These are phyloP conservation scores for Chelonia mydas DNA, from an alignment of 2,797 vertebrate species.

Conservation along the genomic window DNA sequence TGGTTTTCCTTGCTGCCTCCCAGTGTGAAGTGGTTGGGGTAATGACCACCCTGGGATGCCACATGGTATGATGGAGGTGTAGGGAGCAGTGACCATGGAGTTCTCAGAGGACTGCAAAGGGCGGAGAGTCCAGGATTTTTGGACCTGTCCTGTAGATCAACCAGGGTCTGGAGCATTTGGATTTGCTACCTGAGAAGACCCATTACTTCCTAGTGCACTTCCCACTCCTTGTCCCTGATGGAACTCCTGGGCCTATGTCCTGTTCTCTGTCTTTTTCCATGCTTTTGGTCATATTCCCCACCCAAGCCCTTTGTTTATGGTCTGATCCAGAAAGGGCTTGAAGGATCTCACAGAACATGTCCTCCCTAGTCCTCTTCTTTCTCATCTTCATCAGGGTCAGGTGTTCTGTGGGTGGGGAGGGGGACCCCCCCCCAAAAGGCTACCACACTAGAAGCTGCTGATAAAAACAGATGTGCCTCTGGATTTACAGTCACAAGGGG, in stretches of 20 bases:
- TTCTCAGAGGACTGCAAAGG: background rate
- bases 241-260: background rate
- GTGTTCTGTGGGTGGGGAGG: background rate
- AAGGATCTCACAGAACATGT: background rate
- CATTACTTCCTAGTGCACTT: background rate
- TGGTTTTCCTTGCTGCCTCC: background rate
- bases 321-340: background rate
- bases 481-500: background rate
- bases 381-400: background rate
- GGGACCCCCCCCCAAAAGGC: background rate
- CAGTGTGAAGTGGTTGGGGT: background rate
- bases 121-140: background rate
- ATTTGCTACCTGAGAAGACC: background rate
- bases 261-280: background rate
- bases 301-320: background rate
- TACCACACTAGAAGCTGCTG: background rate
- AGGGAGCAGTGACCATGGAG: background rate
- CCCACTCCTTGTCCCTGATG: background rate
- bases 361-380: background rate
- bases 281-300: background rate
- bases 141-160: background rate
- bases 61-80: background rate
- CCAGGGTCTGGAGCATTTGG: background rate
- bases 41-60: background rate
- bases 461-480: background rate